Evolutionary conservation across 2,113 vertebrate genomes (phyloP), one percentile per base, ranked within the genome.

Genomic region (Centrocercus urophasianus): DNA sequence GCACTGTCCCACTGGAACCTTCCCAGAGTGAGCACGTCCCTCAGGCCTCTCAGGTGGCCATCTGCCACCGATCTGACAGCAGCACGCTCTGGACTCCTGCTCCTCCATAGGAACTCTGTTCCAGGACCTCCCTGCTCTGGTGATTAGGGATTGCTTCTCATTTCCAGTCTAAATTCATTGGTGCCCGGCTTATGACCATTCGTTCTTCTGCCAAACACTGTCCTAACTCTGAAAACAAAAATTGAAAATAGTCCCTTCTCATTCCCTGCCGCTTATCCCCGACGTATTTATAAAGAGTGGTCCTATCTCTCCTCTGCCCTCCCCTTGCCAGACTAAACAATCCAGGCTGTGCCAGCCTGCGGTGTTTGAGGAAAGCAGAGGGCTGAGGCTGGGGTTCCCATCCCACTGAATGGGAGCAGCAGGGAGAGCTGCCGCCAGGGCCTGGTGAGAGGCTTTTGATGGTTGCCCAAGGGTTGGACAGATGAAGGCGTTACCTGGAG

Each of bases 51-150:
- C 30, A 73, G 45, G 50, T 27, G 52, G 45, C 70, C 86, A 83
- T 91, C 93, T 69, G 42, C 79, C 76, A 74, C 86, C 72, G 67
- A 88, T 90, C 73, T 57, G n/a, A 63, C 71, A 89, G 67, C 48
- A 57, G 11, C 66, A 79, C 43, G 54, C 15, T 65, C 69, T 95
- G 82, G 17, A 20, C 64, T 0, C 20, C 43, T 82, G 36, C 48
- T 18, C 61, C 86, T 32, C 2, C 4, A 56, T 32, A 0, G 0
- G 38, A 91, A 93, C 77, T 16, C 47, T 0, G 0, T 83, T 86
- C 80, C 92, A 94, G 76, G 93, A 96, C 90, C 92, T 94, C 92
- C 90, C 93, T 81, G 93, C 69, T 86, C 60, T 71, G 77, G n/a
- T 89, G 91, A 95, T 92, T 74, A 77, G 52, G 38, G 67, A 32